Evolutionary conservation across 2,113 vertebrate genomes (phyloP), one percentile per base, ranked within the genome.

Genomic region (Centropus bengalensis): DNA sequence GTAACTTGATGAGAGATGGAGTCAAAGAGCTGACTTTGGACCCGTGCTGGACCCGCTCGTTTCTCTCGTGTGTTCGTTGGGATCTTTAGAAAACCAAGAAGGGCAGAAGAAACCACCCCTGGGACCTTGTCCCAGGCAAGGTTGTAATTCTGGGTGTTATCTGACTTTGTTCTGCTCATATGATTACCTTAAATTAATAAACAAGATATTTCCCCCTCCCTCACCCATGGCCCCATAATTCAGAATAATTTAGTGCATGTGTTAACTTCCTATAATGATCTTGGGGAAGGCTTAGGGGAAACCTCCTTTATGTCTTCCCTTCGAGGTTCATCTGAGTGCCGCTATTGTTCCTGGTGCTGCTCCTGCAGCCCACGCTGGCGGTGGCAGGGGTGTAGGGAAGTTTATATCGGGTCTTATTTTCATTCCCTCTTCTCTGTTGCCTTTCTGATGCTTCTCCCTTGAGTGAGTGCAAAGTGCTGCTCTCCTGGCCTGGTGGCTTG

Each of bases 41-140:
- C 38, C 88, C 1, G 3, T 68, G 73, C 54, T 91, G 94, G 95
- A 94, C 95, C 92, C 51, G 92, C 81, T 96, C 59, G 36, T 76
- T 91, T 56, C 0, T 2, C 28, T 91, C 63, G 0, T 15, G 82
- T 32, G 49, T 49, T 93, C 36, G 0, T 23, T 1, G 8, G 70
- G 71, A 32, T 27, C 42, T 75, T 45, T 51, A 1, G 36, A 60
- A 42, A 78, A 14, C 5, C 21, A 22, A 19, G 9, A n/a, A 9
- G 3, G 5, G 22, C 28, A 36, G 32, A 42, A 67, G 51, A 68
- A 76, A 5, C 23, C 21, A 28, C 7, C 27, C 67, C n/a, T 23
- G 27, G 59, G 10, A 1, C 36, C 52, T 64, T 1, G 2, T 13
- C 42, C 4, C 0, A 60, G 85, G 40, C 42, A 44, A 68, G 55